Evolutionary conservation across 2,113 vertebrate genomes (phyloP).

Genomic region (Tyto alba): DNA sequence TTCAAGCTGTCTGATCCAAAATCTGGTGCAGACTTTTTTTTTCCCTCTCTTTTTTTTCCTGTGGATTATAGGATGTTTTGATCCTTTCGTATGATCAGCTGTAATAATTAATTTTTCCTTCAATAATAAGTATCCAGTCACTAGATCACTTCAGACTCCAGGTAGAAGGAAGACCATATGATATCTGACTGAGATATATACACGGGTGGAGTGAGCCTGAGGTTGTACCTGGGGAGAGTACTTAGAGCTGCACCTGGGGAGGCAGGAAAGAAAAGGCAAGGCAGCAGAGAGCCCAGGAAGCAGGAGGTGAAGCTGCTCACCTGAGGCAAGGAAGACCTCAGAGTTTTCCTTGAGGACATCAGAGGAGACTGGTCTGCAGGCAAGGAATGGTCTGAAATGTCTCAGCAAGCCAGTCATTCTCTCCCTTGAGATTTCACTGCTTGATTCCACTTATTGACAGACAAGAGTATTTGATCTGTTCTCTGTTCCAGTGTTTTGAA

Average conservation of each 20-base stretch:
- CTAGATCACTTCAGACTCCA: background rate
- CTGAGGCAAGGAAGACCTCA: rapidly evolving
- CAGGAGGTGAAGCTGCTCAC: background rate
- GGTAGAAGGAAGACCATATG: background rate
- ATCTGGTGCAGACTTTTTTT: background rate
- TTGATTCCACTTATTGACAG: background rate
- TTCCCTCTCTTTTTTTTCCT: background rate
- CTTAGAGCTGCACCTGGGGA: background rate
- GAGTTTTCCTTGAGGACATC: background rate
- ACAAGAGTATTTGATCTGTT: background rate
- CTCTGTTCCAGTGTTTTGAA: background rate
- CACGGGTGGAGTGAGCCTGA: rapidly evolving
- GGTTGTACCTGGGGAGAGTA: background rate
- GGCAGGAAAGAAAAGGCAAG: background rate
- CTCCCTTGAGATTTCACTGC: background rate
- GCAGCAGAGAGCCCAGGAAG: background rate
- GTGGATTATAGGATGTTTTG: background rate
- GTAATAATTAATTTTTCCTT: background rate
- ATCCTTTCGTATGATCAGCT: background rate
- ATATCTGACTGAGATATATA: background rate
- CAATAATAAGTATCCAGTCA: background rate
- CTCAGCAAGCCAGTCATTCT: background rate
- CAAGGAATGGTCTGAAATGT: background rate
- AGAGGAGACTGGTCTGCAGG: background rate
- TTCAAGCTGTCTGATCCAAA: background rate